These are phyloP conservation scores for Steinernema carpocapsae DNA, from an alignment of 2,888 invertebrate species.

Conservation along the genomic window DNA sequence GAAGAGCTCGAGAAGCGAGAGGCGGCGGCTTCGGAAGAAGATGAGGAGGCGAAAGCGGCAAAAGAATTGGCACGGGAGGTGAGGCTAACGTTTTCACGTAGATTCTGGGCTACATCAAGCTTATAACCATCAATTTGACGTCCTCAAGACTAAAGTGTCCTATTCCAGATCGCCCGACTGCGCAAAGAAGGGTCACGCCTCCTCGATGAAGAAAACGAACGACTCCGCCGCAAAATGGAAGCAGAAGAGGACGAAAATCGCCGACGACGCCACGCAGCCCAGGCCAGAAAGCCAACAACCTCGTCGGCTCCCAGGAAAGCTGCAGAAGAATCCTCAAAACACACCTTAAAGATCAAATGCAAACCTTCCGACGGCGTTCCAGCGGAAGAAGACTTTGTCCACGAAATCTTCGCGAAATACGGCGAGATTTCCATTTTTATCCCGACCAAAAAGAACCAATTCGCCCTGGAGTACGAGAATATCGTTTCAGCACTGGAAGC, in stretches of 20 bases:
- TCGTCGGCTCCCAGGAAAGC: background rate
- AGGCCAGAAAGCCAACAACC: background rate
- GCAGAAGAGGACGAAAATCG: constrained; percentile 2
- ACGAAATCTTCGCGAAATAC: background rate
- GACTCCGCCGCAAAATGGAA: background rate
- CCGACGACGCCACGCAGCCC: background rate
- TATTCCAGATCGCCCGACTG: constrained; percentile 17
- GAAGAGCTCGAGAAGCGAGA: constrained; percentile 17
- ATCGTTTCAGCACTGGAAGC: background rate
- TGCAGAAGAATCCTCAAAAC: background rate
- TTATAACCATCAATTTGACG: no score
- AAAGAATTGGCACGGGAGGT: constrained; percentile 12
- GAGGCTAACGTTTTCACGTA: background rate
- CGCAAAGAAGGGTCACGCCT: constrained; percentile 18
- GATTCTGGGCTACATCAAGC: no score
- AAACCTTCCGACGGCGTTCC: background rate
- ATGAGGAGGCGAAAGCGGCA: background rate
- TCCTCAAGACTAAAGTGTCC: background rate
- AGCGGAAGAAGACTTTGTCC: background rate
- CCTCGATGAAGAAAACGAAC: constrained; percentile 7
- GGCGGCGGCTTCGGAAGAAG: background rate
- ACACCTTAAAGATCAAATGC: constrained; percentile 4
- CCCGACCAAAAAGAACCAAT: background rate
- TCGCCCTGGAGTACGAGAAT: background rate
- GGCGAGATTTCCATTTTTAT: background rate